Evolutionary conservation across 2,797 vertebrate genomes (phyloP), one percentile per base, ranked within the genome.

Genomic region (Clangula hyemalis): DNA sequence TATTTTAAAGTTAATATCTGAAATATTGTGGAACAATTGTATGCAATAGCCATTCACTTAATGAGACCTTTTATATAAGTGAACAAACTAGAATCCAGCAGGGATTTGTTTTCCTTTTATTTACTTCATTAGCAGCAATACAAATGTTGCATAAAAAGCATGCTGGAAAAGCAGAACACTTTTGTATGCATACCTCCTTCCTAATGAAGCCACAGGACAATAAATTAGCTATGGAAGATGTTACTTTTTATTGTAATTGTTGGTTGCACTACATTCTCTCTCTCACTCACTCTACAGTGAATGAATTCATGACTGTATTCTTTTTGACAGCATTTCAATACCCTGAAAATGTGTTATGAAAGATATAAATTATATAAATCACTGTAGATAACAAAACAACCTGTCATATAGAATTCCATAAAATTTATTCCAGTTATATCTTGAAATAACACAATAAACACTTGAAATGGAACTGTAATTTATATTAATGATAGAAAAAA

Each of bases 121-220:
- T 95, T 84, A 36, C 73, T 96, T 97, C 93, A 94, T 96, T 97
- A 96, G 10, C 47, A 71, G 38, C 53, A 39, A 71, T 91, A 87
- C 1, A 2, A 90, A 80, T 78, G 56, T 86, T 90, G 64, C 71
- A 61, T 76, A 56, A 49, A 56, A 54, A 54, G 77, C 77, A 27
- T 54, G 12, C 15, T 49, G 51, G 89, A 89, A 96, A 86, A 93
- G 11, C 24, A 87, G 5, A 68, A 75, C 41, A 51, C 27, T 94
- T 91, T 82, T 90, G 51, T 64, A 81, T 90, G 85, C 65, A 30
- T 80, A 72, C 66, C 39, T 94, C 85, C 56, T 66, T 87, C 78
- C n/a, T 96, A 93, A 96, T 72, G 90, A 96, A 96, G 79, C 85
- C 87, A 87, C 64, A 56, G 56, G 80, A 87, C 18, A 85, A 66